Evolutionary conservation across 2,888 invertebrate genomes (phyloP).

Genomic region (Thyatira batis): DNA sequence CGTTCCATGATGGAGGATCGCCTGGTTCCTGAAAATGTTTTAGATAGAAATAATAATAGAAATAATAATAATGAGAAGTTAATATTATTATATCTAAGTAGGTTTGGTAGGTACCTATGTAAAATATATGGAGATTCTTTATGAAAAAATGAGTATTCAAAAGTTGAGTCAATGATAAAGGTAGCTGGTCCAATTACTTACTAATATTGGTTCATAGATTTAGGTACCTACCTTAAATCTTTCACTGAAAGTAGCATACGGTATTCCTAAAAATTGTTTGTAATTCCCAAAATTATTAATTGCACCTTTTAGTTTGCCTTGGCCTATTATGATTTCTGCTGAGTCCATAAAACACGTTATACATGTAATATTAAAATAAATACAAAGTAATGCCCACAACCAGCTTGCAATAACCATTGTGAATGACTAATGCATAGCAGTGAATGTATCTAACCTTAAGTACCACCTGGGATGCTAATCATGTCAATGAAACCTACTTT

Average conservation of each 20-base stretch:
- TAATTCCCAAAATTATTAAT: constrained; percentile 17
- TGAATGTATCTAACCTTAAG: not conserved
- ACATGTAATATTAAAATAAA: not conserved
- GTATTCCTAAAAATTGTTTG: constrained; percentile 35
- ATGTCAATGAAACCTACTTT: not conserved
- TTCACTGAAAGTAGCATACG: constrained; percentile 30
- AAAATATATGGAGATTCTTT: no score
- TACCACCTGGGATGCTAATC: not conserved
- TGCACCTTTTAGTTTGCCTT: constrained; percentile 31
- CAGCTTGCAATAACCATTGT: not conserved
- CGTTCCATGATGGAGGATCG: constrained; percentile 35
- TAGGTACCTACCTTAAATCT: constrained; percentile 32
- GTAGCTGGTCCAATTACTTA: no score
- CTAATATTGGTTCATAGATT: not conserved
- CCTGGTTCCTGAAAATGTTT: constrained; percentile 30
- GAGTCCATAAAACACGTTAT: not conserved
- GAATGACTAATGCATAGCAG: not conserved
- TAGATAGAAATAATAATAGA: no score
- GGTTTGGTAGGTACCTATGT: no score
- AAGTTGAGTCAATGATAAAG: no score
- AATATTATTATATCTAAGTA: no score
- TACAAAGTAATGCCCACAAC: not conserved
- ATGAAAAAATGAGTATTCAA: no score
- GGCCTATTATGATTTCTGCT: constrained; percentile 12
- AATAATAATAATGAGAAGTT: no score